phyloP scores from a whole-genome alignment of 2,888 invertebrate species.

The Hyalella azteca region DNA sequence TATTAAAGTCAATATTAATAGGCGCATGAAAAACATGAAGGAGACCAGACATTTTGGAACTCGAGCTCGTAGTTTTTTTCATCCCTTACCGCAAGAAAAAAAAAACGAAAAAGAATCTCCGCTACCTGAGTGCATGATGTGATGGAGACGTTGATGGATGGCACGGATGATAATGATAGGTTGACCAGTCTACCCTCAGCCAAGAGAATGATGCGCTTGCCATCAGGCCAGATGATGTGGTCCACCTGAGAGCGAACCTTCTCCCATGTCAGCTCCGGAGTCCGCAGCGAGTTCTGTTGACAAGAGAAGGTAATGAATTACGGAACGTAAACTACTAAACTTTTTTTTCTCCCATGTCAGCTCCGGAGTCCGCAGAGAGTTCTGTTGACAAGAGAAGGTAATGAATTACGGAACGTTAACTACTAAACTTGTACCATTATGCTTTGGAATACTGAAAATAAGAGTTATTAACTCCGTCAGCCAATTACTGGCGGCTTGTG shows the following conservation, averaged over 20 bases:
- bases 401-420: too few species aligned
- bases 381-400: conserved; percentile 68
- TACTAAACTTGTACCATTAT: too few species aligned
- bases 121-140: conserved; percentile 89
- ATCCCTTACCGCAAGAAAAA: not conserved
- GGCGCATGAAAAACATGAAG: too few species aligned
- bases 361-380: conserved; percentile 89
- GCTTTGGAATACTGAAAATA: too few species aligned
- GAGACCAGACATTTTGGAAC: too few species aligned
- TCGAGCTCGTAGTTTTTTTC: too few species aligned
- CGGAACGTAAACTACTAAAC: too few species aligned
- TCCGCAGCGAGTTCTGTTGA: conserved; percentile 81
- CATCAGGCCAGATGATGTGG: conserved; percentile 98
- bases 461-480: too few species aligned
- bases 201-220: conserved; percentile 88
- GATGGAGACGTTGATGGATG: conserved; percentile 97
- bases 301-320: too few species aligned
- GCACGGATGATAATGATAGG: conserved; percentile 89
- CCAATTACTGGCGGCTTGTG: too few species aligned
- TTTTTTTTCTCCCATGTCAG: conserved; percentile 97
- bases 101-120: not conserved
- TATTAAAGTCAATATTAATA: too few species aligned
- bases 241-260: conserved; percentile 96
- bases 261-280: conserved; percentile 96
- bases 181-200: conserved; percentile 96